Conservation (phyloP, 2,113 vertebrate species). For the Coturnix japonica region DNA sequence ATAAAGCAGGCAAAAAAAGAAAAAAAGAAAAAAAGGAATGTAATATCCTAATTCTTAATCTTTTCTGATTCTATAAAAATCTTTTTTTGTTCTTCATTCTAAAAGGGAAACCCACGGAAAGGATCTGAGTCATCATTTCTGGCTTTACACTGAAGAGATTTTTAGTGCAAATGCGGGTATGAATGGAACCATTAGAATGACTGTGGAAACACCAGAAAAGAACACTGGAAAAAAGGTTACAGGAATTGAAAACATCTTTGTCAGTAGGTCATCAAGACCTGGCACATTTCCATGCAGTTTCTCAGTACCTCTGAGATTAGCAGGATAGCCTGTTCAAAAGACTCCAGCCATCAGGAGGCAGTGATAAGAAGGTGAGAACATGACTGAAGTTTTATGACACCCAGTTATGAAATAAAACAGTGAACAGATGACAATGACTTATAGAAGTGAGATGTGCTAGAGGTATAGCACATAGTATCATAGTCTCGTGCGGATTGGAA, state of each 20-base stretch:
- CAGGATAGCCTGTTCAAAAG: background rate
- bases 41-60: background rate
- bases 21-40: background rate
- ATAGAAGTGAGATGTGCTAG: background rate
- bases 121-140: background rate
- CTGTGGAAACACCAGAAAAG: background rate
- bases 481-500: too few species aligned
- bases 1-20: background rate
- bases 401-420: background rate
- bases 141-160: background rate
- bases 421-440: background rate
- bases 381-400: background rate
- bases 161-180: background rate
- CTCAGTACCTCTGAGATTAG: background rate
- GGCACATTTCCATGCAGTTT: background rate
- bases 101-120: background rate
- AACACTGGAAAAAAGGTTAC: background rate
- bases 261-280: background rate
- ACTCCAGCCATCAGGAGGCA: background rate
- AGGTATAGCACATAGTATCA: too few species aligned
- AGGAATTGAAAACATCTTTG: background rate
- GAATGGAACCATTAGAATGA: background rate
- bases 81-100: background rate
- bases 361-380: background rate
- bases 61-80: background rate